Evolutionary conservation across 2,888 invertebrate genomes (phyloP), one percentile per base, ranked within the genome.

Genomic region (Pecten maximus): DNA sequence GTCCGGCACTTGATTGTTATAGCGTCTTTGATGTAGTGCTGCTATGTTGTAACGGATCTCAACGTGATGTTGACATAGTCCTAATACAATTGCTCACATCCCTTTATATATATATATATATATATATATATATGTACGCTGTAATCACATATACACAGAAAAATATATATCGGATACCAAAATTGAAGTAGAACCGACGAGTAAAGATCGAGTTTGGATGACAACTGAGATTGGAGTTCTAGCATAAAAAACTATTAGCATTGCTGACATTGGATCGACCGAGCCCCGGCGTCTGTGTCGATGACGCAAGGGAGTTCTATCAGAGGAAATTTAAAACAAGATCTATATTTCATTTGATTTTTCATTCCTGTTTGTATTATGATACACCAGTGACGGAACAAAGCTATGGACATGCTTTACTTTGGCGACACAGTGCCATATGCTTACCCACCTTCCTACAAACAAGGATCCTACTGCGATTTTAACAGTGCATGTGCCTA

Each of bases 391-490:
- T 74, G 74, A 74, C 35, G 74, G 74, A 74, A 35, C 74, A n/a
- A 88, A 91, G 88, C 87, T 87, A 93, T 93, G 93, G 94, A 94
- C 93, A 94, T 94, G 94, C 91, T 94, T 88, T 94, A 94, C 90
- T 93, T 94, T 74, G 94, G 94, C 40, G 94, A 94, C 86, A 92
- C 94, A 16, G 92, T 94, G 87, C 94, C 94, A 60, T 94, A 94
- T 89, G 91, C 93, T n/a, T 94, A 94, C 89, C 94, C 92, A 87
- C 90, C 91, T 40, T 91, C 92, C 54, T 94, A 94, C 89, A 94
- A 94, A 88, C 94, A 94, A 89, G 93, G 94, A 54, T 44, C 89
- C 23, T 94, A 94, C 44, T 93, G 94, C 40, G 93, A 93, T 88
- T 93, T 93, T 91, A 93, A 92, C 88, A 94, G 92, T 48, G 92